Base-by-base conservation (phyloP, 1,140 invertebrate species). In the Schlechtendalia chinensis region DNA sequence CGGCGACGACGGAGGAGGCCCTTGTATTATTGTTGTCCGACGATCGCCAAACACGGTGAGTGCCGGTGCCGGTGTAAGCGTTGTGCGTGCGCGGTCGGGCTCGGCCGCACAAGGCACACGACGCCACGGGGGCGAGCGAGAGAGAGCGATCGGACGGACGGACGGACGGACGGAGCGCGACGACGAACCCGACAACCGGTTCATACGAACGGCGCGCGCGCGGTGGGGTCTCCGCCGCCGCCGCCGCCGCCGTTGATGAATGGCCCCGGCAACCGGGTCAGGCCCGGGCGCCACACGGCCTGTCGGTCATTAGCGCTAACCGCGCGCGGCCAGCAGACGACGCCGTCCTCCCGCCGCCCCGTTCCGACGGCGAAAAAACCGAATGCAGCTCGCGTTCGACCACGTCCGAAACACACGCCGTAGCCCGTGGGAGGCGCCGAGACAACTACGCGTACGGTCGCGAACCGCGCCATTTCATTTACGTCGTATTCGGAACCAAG, bases 231-330 rank as follows among this genome's bases (percentile, higher is more conserved):
- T 39, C 32, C 32, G 32, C 32, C 32, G 81, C 39, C 81, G 17
- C 29, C 65, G 75, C 32, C 32, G 32, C 32, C 32, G 81, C 39
- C 81, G 17, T 50, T 79, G 75, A 77, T 63, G 72, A 71, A 81
- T 82, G 63, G 80, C 81, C 63, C 63, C 56, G 59, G 65, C 81
- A 19, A 19, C 39, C 45, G 32, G 32, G 32, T 3, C 45, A 22
- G 50, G 47, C 50, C 32, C 39, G 75, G 83, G 79, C 80, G 82
- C 82, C 82, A 61, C 58, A 58, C 53, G 29, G 32, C 50, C 72
- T 59, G 47, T 39, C 32, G 32, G n/a, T 50, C 67, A 56, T 65
- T 69, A 58, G 56, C 80, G 47, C 14, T 54, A n/a, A 53, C 65
- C 8, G 29, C 74, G 59, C 69, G 50, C 79, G 65, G 45, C 32